phyloP scores from a whole-genome alignment of 2,888 invertebrate genomes.

The Volucella bombylans region DNA sequence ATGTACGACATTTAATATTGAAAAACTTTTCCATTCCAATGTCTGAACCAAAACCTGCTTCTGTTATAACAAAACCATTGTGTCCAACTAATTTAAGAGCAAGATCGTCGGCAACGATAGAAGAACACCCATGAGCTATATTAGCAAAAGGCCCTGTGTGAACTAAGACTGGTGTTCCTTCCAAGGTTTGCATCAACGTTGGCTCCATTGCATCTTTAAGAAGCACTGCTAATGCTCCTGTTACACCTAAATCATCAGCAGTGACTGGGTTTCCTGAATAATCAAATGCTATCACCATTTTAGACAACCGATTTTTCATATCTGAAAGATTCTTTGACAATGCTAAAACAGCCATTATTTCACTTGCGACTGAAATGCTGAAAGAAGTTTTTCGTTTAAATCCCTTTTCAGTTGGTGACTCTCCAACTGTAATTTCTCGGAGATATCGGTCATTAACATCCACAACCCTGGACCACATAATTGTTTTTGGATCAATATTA shows the following conservation, averaged over 20 bases:
- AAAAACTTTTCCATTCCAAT: slow-evolving; percentile 99
- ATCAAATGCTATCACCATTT: slow-evolving; percentile 95
- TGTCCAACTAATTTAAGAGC: slow-evolving; percentile 96
- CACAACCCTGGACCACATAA: slow-evolving; percentile 97
- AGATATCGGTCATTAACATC: slow-evolving; percentile 98
- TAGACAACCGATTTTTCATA: slow-evolving; percentile 92
- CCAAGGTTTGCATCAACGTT: slow-evolving; percentile 97
- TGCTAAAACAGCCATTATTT: slow-evolving; percentile 99
- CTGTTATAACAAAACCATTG: slow-evolving; percentile 96
- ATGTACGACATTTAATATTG: slow-evolving; percentile 96
- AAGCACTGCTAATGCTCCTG: slow-evolving; percentile 95
- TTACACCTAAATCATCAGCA: slow-evolving; percentile 96
- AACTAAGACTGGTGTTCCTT: slow-evolving; percentile 97
- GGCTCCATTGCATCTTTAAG: slow-evolving; percentile 97
- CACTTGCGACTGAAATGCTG: slow-evolving; percentile 97
- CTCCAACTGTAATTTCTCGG: slow-evolving; percentile 95
- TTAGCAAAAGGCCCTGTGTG: slow-evolving; percentile 99
- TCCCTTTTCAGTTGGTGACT: slow-evolving; percentile 95
- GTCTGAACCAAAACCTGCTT: slow-evolving; percentile 99
- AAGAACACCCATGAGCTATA: slow-evolving; percentile 99
- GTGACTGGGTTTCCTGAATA: slow-evolving; percentile 91
- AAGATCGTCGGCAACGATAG: slow-evolving; percentile 96
- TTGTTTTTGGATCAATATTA: slow-evolving; percentile 93
- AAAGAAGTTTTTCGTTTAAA: slow-evolving; percentile 92
- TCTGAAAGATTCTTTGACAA: slow-evolving; percentile 92